Evolutionary conservation across 2,113 vertebrate species (phyloP), one percentile per base, ranked within the genome.

Genomic region (Phoenicopterus ruber): DNA sequence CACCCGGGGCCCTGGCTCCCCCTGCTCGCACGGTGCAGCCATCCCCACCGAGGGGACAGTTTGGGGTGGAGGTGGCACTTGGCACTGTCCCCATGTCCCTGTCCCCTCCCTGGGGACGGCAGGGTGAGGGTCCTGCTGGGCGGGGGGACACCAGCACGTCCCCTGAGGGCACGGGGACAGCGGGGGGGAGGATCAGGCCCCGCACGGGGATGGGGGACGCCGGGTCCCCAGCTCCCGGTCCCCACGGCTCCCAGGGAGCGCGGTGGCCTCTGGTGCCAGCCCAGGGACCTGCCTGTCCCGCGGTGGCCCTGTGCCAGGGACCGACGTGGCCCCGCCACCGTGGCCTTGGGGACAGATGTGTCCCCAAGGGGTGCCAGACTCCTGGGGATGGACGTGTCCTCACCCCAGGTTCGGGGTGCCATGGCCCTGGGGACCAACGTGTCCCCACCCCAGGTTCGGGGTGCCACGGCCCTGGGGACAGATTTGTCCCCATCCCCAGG

Each of bases 191-290:
- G 58, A 49, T 86, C 22, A 3, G 76, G 54, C 29, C 78, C 44
- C 2, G 0, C 16, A 1, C 6, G 4, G 73, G 13, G 40, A 10
- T 20, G 34, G 40, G 36, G 80, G 62, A 47, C 0, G 0, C 24
- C 1, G 1, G 38, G 32, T 72, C 59, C 67, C 67, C 14, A 0
- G 17, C 38, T 50, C 42, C 14, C 0, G 65, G 89, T 91, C 89
- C 66, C 58, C 58, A 29, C 2, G 65, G 88, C 88, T 84, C 88
- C 73, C 44, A 58, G 66, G 73, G 73, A 63, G 50, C 17, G 9
- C 4, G 13, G 58, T 79, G 89, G 82, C 82, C 58, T 57, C 72
- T 11, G 49, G 72, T 55, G n/a, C 40, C 80, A 83, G 28, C 38
- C 34, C 13, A 32, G 55, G 21, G 52, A 55, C 69, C 38, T 26